A percentile compares a stretch with the other conserved stretches of the same genome.
Evolutionary conservation across 2,113 vertebrate genomes (phyloP).

Genomic region (Hippocampus barbouri): DNA sequence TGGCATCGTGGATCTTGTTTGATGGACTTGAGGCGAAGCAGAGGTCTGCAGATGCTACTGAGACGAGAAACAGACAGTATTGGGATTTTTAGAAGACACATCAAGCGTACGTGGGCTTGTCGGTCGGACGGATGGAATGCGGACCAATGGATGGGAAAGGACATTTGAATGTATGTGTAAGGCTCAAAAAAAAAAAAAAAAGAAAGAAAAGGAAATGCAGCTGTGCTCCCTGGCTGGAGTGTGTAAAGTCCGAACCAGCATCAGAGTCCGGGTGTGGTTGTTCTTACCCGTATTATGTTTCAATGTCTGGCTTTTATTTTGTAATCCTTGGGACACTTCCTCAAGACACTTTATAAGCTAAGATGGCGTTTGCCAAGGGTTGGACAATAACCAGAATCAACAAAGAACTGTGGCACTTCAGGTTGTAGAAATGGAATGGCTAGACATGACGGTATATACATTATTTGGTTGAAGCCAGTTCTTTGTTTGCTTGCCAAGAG

Average conservation of each 20-base stretch:
- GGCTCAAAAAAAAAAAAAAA: background rate
- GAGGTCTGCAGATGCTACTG: slow-evolving; percentile 52
- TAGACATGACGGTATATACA: slow-evolving; percentile 34
- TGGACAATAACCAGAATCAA: slow-evolving; percentile 38
- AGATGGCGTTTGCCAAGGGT: slow-evolving; percentile 14
- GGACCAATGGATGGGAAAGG: slow-evolving; percentile 24
- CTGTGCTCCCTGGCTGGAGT: slow-evolving; percentile 32
- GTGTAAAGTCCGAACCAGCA: slow-evolving; percentile 38
- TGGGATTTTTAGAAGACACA: slow-evolving; percentile 16
- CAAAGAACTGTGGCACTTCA: slow-evolving; percentile 16
- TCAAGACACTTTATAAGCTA: slow-evolving; percentile 44
- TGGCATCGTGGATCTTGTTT: slow-evolving; percentile 34
- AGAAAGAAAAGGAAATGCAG: slow-evolving; percentile 17
- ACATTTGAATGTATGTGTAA: slow-evolving; percentile 50
- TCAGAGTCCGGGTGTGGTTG: slow-evolving; percentile 44
- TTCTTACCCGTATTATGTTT: slow-evolving; percentile 37
- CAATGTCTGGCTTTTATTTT: slow-evolving; percentile 43
- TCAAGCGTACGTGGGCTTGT: slow-evolving; percentile 1
- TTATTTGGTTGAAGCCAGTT: slow-evolving; percentile 54
- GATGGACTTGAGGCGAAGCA: slow-evolving; percentile 33
- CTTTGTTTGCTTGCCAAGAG: slow-evolving; percentile 41
- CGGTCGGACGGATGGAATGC: slow-evolving; percentile 10
- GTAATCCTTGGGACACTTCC: slow-evolving; percentile 33
- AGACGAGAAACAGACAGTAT: slow-evolving; percentile 22
- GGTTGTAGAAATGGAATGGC: slow-evolving; percentile 44